These are phyloP conservation scores for Corydoras maculifer DNA, from an alignment of 2,113 vertebrate species.

Conservation along the genomic window DNA sequence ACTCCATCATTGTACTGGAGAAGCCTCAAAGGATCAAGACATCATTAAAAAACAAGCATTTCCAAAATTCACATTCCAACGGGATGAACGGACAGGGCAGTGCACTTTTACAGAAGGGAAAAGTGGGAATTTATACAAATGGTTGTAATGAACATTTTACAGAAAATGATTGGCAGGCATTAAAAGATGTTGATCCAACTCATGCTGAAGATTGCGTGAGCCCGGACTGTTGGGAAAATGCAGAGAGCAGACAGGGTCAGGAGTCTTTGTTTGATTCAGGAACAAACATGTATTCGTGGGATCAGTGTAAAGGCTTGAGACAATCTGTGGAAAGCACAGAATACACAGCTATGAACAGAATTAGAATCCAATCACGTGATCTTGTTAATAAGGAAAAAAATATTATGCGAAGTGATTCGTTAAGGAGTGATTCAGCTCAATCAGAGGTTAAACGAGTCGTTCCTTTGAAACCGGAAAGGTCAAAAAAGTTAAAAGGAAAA, in stretches of 20 bases:
- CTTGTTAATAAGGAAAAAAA: constrained; percentile 16
- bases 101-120: constrained; percentile 33
- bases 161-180: constrained; percentile 18
- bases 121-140: constrained; percentile 53
- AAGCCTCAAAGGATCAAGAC: constrained; percentile 45
- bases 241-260: constrained; percentile 16
- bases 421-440: constrained; percentile 39
- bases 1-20: constrained; percentile 41
- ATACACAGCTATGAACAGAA: constrained; percentile 10
- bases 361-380: constrained; percentile 14
- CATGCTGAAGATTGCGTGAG: constrained; percentile 33
- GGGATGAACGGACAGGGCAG: constrained; percentile 30
- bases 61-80: not conserved
- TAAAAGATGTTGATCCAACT: constrained; percentile 17
- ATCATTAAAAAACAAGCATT: constrained; percentile 23
- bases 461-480: constrained; percentile 70
- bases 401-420: constrained; percentile 37
- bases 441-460: constrained; percentile 59
- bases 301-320: constrained; percentile 29
- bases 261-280: constrained; percentile 32
- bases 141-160: constrained; percentile 50
- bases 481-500: constrained; percentile 65
- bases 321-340: constrained; percentile 18
- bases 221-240: constrained; percentile 20
- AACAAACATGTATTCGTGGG: constrained; percentile 29